A percentile compares a stretch with the other conserved stretches of the same genome.
These are phyloP conservation scores for Petrocephalus microphthalmus DNA, from an alignment of 2,113 vertebrate species.

Conservation along the genomic window DNA sequence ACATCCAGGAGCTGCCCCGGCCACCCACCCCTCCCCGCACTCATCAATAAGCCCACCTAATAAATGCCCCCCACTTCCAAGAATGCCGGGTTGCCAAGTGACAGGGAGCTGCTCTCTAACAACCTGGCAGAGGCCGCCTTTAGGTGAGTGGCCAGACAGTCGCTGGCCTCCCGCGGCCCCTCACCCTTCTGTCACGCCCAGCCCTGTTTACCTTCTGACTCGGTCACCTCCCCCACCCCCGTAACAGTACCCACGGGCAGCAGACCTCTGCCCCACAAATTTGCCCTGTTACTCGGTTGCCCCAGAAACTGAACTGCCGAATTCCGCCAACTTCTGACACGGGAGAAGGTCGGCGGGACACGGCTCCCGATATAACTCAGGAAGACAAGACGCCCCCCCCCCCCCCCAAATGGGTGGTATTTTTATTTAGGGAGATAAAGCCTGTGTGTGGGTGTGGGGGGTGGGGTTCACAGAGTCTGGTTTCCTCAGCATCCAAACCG, in stretches of 20 bases:
- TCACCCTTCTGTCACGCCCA: slow-evolving; percentile 1
- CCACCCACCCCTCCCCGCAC: too few species aligned
- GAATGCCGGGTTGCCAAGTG: background rate
- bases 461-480: slow-evolving; percentile 4
- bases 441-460: background rate
- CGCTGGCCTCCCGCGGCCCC: background rate
- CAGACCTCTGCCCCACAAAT: slow-evolving; percentile 40
- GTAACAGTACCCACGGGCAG: slow-evolving; percentile 24
- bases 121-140: background rate
- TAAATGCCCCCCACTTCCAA: background rate
- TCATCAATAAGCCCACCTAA: background rate
- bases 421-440: slow-evolving; percentile 34
- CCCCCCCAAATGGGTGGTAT: slow-evolving; percentile 10
- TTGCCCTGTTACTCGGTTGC: slow-evolving; percentile 56
- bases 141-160: background rate
- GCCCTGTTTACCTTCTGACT: slow-evolving; percentile 30
- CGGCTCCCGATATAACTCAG: slow-evolving; percentile 45
- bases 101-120: background rate
- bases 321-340: slow-evolving; percentile 55
- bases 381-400: slow-evolving; percentile 24
- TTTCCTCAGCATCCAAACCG: slow-evolving; percentile 30
- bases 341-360: slow-evolving; percentile 62
- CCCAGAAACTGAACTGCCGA: slow-evolving; percentile 60
- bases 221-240: slow-evolving; percentile 12
- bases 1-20: background rate